Conservation (phyloP, 2,888 invertebrate species). For the Boloria euphrosyne region DNA sequence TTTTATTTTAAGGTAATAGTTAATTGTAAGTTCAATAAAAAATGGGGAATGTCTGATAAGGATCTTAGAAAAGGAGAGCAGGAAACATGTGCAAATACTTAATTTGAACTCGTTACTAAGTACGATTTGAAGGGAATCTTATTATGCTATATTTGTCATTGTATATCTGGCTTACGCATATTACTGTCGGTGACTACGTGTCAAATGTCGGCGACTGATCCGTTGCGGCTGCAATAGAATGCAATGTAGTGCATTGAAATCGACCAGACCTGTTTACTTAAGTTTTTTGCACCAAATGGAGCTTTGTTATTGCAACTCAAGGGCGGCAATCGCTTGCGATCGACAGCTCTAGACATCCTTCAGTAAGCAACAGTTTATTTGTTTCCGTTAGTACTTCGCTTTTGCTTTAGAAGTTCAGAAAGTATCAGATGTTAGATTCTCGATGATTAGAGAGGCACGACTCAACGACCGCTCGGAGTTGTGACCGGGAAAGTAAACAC, state of each 20-base stretch:
- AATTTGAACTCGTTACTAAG: too few species aligned
- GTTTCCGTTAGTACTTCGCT: constrained; percentile 72
- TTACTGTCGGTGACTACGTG: constrained; percentile 66
- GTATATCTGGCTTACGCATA: constrained; percentile 54
- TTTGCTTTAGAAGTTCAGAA: constrained; percentile 64
- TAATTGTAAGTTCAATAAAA: too few species aligned
- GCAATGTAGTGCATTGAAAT: constrained; percentile 66
- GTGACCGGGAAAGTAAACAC: constrained; percentile 55
- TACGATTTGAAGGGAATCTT: too few species aligned
- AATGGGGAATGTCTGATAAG: too few species aligned
- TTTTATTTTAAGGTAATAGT: too few species aligned
- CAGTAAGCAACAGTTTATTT: constrained; percentile 74
- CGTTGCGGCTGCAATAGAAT: constrained; percentile 74
- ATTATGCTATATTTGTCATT: constrained; percentile 1
- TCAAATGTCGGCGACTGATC: constrained; percentile 73
- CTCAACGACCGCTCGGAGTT: constrained; percentile 48
- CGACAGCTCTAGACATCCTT: constrained; percentile 59
- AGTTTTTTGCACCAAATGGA: constrained; percentile 48
- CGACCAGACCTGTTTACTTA: constrained; percentile 70
- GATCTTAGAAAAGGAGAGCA: too few species aligned
- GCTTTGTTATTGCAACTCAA: constrained; percentile 46
- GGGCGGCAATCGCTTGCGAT: constrained; percentile 43
- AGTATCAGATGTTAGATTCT: constrained; percentile 68
- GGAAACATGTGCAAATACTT: too few species aligned
- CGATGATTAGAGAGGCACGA: constrained; percentile 73